Evolutionary conservation across 2,888 invertebrate species (phyloP).

Genomic region (Myathropa florea): DNA sequence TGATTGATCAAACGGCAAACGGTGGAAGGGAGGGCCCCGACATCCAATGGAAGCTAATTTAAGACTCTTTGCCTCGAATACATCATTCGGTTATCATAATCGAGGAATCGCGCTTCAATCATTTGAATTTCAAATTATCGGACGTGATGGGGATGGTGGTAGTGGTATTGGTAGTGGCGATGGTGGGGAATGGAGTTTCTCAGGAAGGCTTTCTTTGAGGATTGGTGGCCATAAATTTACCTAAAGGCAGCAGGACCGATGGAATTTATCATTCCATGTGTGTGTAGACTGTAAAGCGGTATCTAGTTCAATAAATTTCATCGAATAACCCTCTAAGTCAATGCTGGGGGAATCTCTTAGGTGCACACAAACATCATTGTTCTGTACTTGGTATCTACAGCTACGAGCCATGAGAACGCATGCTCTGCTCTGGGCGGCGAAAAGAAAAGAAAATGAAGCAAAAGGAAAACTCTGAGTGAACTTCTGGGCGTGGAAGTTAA

Average conservation of each 20-base stretch:
- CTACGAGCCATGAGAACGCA: constrained; percentile 57
- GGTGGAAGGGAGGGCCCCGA: neutral
- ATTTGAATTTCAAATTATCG: constrained; percentile 73
- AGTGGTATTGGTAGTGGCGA: neutral
- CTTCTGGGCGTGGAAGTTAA: constrained; percentile 68
- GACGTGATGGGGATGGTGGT: constrained; percentile 4
- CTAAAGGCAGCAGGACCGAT: constrained; percentile 45
- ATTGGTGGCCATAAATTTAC: constrained; percentile 66
- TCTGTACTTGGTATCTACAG: constrained; percentile 40
- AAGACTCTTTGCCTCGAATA: constrained; percentile 60
- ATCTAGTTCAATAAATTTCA: constrained; percentile 70
- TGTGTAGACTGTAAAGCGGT: constrained; percentile 50
- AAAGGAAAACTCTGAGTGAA: constrained; percentile 17
- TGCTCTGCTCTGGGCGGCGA: constrained; percentile 42
- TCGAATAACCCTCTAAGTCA: constrained; percentile 57
- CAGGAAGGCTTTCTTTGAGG: constrained; percentile 50
- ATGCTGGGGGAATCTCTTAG: constrained; percentile 52
- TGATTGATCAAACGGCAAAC: constrained; percentile 52
- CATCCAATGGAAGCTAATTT: constrained; percentile 66
- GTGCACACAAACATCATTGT: constrained; percentile 34
- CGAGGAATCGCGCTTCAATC: constrained; percentile 72
- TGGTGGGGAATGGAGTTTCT: constrained; percentile 44
- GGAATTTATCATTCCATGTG: constrained; percentile 56
- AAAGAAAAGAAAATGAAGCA: constrained; percentile 40
- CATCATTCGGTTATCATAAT: constrained; percentile 72